Conservation (phyloP, 1,140 invertebrate species). For the Drosophila triauraria region DNA sequence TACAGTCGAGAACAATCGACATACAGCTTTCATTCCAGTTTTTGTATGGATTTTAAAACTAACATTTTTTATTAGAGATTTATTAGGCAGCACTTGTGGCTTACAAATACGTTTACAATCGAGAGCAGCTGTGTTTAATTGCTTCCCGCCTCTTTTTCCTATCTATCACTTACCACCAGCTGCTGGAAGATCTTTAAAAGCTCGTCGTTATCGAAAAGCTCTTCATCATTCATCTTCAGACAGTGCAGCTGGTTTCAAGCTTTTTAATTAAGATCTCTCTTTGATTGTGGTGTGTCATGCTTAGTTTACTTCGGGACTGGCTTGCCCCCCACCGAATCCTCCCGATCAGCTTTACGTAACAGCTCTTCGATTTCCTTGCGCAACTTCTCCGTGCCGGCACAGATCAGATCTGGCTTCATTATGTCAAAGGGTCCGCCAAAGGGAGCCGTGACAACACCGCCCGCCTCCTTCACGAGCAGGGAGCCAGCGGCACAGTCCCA, state of each 20-base stretch:
- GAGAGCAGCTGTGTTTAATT: neutral
- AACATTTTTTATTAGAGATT: neutral
- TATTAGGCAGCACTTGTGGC: conserved; percentile 12
- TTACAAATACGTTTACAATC: conserved; percentile 2
- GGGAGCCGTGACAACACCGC: conserved; percentile 86
- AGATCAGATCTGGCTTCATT: conserved; percentile 88
- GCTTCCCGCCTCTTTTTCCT: conserved; percentile 28
- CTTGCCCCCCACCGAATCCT: conserved; percentile 69
- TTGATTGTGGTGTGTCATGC: conserved; percentile 40
- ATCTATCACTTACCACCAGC: conserved; percentile 2
- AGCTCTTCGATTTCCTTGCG: conserved; percentile 74
- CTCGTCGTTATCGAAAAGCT: conserved; percentile 9
- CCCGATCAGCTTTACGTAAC: conserved; percentile 69
- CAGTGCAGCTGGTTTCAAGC: conserved; percentile 16
- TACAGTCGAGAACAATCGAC: too few relatives aligned
- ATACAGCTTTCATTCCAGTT: too few relatives aligned
- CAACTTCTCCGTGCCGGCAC: conserved; percentile 86
- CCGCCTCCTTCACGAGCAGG: conserved; percentile 91
- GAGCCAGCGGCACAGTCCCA: conserved; percentile 91
- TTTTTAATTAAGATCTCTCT: conserved; percentile 34
- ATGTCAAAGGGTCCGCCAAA: conserved; percentile 88
- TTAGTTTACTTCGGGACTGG: conserved; percentile 52
- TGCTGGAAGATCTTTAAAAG: conserved; percentile 25
- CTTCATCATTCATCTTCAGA: neutral
- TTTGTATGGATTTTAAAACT: too few relatives aligned